Percentiles rank a stretch among this genome's conserved stretches.
These are phyloP conservation scores for Scytalopus superciliaris DNA, from an alignment of 2,113 vertebrate species.

Conservation along the genomic window DNA sequence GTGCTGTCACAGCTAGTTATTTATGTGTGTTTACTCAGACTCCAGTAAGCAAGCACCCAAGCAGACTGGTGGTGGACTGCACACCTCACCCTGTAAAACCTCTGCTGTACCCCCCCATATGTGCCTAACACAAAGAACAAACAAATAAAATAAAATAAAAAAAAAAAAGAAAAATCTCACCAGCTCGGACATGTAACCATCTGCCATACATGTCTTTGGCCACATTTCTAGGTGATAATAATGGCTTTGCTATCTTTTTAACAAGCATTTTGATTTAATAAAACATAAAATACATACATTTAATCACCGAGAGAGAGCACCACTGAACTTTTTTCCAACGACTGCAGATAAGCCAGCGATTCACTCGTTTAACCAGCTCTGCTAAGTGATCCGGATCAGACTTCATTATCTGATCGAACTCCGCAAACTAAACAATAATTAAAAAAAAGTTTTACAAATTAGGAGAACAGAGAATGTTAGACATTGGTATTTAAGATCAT, in stretches of 20 bases:
- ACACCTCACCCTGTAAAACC: background rate
- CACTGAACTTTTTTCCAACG: conserved; percentile 99
- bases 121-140: background rate
- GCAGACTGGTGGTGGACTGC: background rate
- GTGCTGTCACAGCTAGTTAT: background rate
- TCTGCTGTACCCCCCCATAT: background rate
- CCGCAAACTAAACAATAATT: conserved; percentile 85
- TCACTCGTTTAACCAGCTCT: conserved; percentile 90
- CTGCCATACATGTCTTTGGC: background rate
- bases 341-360: conserved; percentile 96
- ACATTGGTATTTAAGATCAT: background rate
- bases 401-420: conserved; percentile 99
- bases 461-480: background rate
- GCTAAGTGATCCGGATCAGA: conserved; percentile 97
- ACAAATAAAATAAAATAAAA: background rate
- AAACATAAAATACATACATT: conserved; percentile 79
- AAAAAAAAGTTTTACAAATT: background rate
- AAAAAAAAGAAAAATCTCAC: background rate
- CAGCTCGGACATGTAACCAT: background rate
- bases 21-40: background rate
- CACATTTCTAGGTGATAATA: background rate
- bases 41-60: background rate
- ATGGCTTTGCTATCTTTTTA: background rate
- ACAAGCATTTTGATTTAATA: background rate
- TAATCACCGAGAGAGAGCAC: conserved; percentile 94